Percentiles rank a stretch among this genome's conserved stretches.
Evolutionary conservation across 2,888 invertebrate genomes (phyloP).

Genomic region (Chelonus formosanus): DNA sequence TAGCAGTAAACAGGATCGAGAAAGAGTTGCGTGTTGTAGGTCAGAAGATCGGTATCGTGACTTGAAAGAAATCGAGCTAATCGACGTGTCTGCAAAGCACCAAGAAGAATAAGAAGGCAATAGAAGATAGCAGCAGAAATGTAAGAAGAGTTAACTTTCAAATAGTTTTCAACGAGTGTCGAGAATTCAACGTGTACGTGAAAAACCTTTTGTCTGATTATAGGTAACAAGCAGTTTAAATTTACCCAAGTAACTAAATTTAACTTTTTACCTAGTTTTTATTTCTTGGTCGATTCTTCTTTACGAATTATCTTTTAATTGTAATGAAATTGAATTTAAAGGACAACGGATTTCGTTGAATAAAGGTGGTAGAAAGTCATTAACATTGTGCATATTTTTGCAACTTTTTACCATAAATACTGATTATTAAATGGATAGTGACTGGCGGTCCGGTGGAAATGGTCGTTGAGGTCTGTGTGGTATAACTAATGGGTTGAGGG

Average conservation of each 20-base stretch:
- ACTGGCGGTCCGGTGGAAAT: slow-evolving; percentile 23
- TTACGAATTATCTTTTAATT: slow-evolving; percentile 28
- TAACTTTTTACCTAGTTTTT: no score
- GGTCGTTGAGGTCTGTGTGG: slow-evolving; percentile 27
- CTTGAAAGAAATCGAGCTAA: slow-evolving; percentile 40
- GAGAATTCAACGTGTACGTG: no score
- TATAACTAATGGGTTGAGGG: slow-evolving; percentile 34
- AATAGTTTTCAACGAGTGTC: no score
- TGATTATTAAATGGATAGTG: slow-evolving; percentile 54
- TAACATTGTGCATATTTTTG: slow-evolving; percentile 28
- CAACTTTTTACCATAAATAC: slow-evolving; percentile 62
- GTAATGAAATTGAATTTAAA: slow-evolving; percentile 19
- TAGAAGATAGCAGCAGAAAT: not conserved
- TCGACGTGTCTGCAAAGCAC: slow-evolving; percentile 37
- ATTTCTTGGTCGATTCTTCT: no score
- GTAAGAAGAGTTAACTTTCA: no score
- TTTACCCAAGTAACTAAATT: no score
- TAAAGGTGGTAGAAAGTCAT: slow-evolving; percentile 10
- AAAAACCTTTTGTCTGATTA: no score
- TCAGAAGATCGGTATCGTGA: slow-evolving; percentile 35
- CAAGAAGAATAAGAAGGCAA: not conserved
- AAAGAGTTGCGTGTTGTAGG: slow-evolving; percentile 19
- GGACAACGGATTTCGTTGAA: slow-evolving; percentile 15
- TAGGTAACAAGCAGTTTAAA: no score
- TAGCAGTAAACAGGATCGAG: slow-evolving; percentile 18